phyloP scores from a whole-genome alignment of 2,113 vertebrate species.

The Columbina picui region DNA sequence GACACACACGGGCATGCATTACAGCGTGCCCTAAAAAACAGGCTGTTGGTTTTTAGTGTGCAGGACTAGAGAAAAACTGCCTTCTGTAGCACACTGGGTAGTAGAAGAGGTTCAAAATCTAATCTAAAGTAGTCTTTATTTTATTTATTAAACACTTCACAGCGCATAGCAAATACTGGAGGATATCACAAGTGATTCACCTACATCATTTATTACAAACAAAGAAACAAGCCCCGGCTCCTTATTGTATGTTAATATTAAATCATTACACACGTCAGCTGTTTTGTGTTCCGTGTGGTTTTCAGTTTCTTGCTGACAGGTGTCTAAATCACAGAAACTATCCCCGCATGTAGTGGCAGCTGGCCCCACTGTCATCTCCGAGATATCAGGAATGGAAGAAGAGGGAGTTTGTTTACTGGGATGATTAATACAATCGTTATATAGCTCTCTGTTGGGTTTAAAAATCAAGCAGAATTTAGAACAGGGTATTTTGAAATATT shows the following conservation, averaged over 20 bases:
- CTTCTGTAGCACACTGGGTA: not conserved
- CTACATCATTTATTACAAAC: not conserved
- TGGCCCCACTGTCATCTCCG: slow-evolving; percentile 33
- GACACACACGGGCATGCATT: not conserved
- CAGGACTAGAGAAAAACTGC: not conserved
- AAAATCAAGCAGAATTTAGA: not conserved
- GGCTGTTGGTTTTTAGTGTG: not conserved
- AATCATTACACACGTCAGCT: slow-evolving; percentile 47
- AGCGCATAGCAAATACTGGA: not conserved
- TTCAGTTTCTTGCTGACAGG: slow-evolving; percentile 63
- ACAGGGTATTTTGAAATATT: not conserved
- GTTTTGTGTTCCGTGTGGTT: slow-evolving; percentile 36
- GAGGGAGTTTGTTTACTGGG: not conserved
- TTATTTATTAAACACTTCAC: not conserved
- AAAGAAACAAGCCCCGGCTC: not conserved
- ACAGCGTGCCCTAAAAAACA: not conserved
- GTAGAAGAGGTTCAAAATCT: not conserved
- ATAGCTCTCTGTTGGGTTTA: not conserved
- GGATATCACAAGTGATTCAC: not conserved
- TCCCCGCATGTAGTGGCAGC: slow-evolving; percentile 40
- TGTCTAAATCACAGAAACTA: slow-evolving; percentile 59
- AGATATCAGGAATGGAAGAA: slow-evolving; percentile 3
- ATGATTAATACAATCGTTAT: not conserved
- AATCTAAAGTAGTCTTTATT: not conserved
- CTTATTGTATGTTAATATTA: slow-evolving; percentile 53